Conservation (phyloP, 1,140 invertebrate genomes). For the Gryllus bimaculatus region DNA sequence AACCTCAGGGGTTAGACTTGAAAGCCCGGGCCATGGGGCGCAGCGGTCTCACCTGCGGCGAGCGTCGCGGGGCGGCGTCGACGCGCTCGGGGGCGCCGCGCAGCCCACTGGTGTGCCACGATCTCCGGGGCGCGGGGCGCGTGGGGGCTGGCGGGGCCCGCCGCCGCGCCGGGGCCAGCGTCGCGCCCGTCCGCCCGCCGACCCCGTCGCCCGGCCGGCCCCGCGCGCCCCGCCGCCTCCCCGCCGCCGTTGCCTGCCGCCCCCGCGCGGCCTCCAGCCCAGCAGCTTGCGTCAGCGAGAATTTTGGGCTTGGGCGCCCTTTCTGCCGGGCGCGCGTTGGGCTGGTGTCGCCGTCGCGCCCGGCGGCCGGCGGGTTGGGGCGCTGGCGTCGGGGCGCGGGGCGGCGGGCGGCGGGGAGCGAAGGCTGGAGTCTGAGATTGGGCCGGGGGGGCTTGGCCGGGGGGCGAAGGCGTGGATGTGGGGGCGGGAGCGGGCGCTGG, state of each 20-base stretch:
- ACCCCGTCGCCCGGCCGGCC: too few species aligned
- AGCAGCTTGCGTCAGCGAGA: background rate
- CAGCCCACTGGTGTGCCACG: background rate
- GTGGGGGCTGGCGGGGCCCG: background rate
- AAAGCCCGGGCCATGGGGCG: too few species aligned
- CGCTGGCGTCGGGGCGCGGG: background rate
- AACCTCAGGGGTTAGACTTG: too few species aligned
- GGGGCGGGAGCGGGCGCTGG: background rate
- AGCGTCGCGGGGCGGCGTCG: background rate
- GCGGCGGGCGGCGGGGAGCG: too few species aligned
- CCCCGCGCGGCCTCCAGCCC: too few species aligned
- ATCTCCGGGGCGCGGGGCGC: background rate
- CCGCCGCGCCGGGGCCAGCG: too few species aligned
- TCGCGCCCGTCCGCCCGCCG: too few species aligned
- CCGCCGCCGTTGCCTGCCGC: too few species aligned
- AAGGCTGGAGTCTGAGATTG: background rate
- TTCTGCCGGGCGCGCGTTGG: background rate
- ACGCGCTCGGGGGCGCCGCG: background rate
- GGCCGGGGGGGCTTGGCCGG: too few species aligned
- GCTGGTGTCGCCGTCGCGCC: background rate
- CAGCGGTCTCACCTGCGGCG: background rate
- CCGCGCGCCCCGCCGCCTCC: too few species aligned
- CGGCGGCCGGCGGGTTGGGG: too few species aligned
- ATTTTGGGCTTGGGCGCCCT: background rate
- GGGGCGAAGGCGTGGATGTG: background rate